Evolutionary conservation across 2,797 vertebrate species (phyloP).

Genomic region (Silurus aristotelis): DNA sequence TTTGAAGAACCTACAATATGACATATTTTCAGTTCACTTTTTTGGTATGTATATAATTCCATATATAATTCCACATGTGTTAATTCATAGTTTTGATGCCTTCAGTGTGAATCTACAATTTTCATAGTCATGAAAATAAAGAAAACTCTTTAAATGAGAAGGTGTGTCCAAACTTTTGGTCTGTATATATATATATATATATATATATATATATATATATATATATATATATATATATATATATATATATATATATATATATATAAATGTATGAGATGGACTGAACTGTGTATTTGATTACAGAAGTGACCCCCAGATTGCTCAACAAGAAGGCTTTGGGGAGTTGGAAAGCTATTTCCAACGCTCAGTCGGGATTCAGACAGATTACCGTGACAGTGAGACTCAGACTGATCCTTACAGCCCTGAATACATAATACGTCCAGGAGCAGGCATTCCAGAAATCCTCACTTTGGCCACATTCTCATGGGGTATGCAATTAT

Average conservation of each 20-base stretch:
- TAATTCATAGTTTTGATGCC: too few relatives aligned
- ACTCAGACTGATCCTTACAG: constrained; percentile 92
- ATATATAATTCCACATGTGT: too few relatives aligned
- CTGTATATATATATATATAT: too few relatives aligned
- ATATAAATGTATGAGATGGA: neutral
- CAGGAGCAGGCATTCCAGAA: constrained; percentile 81
- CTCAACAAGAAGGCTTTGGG: constrained; percentile 21
- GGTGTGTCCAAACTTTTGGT: too few relatives aligned
- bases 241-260: neutral
- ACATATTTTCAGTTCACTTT: too few relatives aligned
- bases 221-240: too few relatives aligned
- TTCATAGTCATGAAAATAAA: too few relatives aligned
- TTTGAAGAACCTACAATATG: too few relatives aligned
- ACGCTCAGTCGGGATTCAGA: constrained; percentile 84
- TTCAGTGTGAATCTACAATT: too few relatives aligned
- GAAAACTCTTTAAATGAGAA: too few relatives aligned
- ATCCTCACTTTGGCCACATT: constrained; percentile 85
- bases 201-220: too few relatives aligned
- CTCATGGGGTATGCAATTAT: constrained; percentile 79
- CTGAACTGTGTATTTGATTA: neutral
- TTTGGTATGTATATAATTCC: too few relatives aligned
- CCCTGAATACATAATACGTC: constrained; percentile 78
- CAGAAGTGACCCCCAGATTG: constrained; percentile 30
- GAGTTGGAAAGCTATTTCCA: constrained; percentile 56
- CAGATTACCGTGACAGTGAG: constrained; percentile 92